These are phyloP conservation scores for Leptopilina boulardi DNA, from an alignment of 1,140 invertebrate species.

Conservation along the genomic window DNA sequence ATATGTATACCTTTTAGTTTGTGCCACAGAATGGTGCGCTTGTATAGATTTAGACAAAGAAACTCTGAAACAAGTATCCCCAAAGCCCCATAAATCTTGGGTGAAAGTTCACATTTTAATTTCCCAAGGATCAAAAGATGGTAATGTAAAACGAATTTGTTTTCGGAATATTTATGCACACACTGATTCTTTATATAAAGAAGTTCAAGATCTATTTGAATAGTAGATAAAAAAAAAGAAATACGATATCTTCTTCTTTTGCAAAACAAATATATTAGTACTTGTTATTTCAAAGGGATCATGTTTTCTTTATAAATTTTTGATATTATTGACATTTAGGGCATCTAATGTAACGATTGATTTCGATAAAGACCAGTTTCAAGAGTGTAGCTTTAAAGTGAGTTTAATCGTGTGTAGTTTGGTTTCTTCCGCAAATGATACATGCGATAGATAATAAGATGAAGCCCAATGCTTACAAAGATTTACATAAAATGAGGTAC, in stretches of 20 bases:
- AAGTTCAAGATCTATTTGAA: background rate
- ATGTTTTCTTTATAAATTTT: no score
- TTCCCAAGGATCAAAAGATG: constrained; percentile 9
- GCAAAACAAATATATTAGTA: background rate
- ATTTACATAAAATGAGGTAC: constrained; percentile 11
- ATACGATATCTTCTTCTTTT: background rate
- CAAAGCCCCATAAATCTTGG: constrained; percentile 24
- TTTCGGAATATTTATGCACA: constrained; percentile 5
- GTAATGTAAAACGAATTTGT: constrained; percentile 17
- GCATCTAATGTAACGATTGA: background rate
- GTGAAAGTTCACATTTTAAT: constrained; percentile 30
- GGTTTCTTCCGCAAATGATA: constrained; percentile 17
- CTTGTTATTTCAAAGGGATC: background rate
- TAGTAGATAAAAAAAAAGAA: background rate
- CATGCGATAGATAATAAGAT: constrained; percentile 17
- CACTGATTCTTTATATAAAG: background rate
- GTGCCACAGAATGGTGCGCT: background rate
- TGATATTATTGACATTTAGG: no score
- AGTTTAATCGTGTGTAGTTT: constrained; percentile 9
- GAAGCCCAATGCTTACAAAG: background rate
- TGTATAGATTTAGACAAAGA: constrained; percentile 25
- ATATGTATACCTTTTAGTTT: background rate
- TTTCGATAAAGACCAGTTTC: constrained; percentile 9
- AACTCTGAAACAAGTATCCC: constrained; percentile 18
- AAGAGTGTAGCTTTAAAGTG: background rate